Base-by-base conservation (phyloP, 1,140 invertebrate genomes). In the Zaprionus ghesquierei region DNA sequence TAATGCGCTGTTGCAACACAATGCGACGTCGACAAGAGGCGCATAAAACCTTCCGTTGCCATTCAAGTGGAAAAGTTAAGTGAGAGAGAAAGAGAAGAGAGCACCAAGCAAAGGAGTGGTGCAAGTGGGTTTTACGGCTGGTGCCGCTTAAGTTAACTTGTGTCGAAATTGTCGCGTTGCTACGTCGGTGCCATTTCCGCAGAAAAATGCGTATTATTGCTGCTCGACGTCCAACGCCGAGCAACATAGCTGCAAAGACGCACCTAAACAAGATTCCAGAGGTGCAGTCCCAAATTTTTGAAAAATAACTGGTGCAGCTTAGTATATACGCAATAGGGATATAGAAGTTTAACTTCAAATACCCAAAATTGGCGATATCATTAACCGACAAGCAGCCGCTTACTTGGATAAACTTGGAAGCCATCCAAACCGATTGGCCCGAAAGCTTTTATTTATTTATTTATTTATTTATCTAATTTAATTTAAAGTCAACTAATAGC, bases 11-110 rank as follows among this genome's bases (percentile, higher is more conserved):
- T 60, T 89, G 84, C 58, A 65, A 60, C 66, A 84, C 65, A 69
- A 74, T 66, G 69, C 35, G 51, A 75, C 65, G 50, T 69, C 25
- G 75, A 51, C 33, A 20, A 25, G 15, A 49, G 75, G 70, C 75
- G 68, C 79, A 86, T 86, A 86, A 86, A 86, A 87, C 82, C 82
- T 86, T 86, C 82, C 82, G 82, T 78, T 81, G 82, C 82, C 82
- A 89, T 86, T 86, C 84, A 82, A 86, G 82, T 86, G 84, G 84
- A 86, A 86, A 86, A 86, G 84, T 86, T 86, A 27, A 15, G 35
- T 15, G 35, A 41, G n/a, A 41, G 35, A 41, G 35, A 41, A n/a
- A 8, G 6, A 41, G 35, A 6, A 8, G 13, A 38, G n/a, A 38
- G 35, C 13, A n/a, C 2, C 13, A 41, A n/a, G n/a, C 5, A 15